Base-by-base conservation (phyloP, 2,888 invertebrate species). In the Leptinotarsa haldemani region DNA sequence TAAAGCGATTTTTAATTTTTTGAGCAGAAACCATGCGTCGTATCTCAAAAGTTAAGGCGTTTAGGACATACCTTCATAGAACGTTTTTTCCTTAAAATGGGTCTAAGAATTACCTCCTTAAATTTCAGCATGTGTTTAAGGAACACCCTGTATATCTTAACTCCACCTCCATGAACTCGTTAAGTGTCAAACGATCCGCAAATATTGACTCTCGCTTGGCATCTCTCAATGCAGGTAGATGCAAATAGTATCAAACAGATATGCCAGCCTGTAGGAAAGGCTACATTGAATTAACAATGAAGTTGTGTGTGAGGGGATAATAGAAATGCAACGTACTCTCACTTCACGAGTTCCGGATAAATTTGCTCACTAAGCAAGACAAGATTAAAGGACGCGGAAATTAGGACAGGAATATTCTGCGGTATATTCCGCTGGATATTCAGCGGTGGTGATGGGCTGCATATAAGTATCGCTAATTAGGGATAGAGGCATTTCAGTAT, bases 301-400 rank as follows among this genome's bases (percentile, higher is more conserved):
- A 70, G 52, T 71, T 71, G 68, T 48, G 68, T 56, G 70, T 70
- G 64, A 73, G 73, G 68, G 69, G 30, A 65, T 77, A 77, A 77
- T 77, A 77, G 77, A 73, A 74, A 74, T 69, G 77, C 68, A 74
- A 66, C 73, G 73, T 68, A 70, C 70, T 77, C 74, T 66, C 65
- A 70, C 72, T 69, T 74, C 71, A 67, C 48, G 25, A 15, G 61
- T 56, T 68, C 30, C 71, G 66, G 53, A 76, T 66, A 53, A 70
- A 71, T 64, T 72, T 70, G 56, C 69, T 64, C 56, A 66, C 61
- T 72, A 74, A 71, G 71, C 66, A 64, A 66, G 71, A 46, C 58
- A 65, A 74, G 70, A 76, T 76, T 76, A 71, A 71, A 71, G 74
- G 68, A 70, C 70, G 71, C 65, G 72, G 75, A 73, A 75, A 75